Evolutionary conservation across 2,113 vertebrate species (phyloP).

Genomic region (Labeo rohita): DNA sequence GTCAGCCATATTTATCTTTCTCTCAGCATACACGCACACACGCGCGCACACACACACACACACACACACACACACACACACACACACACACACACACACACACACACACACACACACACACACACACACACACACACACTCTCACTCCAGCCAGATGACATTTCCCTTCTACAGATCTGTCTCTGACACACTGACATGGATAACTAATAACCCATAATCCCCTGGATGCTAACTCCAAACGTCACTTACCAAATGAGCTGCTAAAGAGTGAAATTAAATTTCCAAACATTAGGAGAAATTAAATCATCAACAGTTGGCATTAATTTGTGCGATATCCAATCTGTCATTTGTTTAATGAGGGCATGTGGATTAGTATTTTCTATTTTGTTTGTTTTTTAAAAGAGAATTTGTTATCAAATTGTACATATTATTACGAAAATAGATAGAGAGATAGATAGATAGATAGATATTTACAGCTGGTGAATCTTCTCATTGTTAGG

Average conservation of each 20-base stretch:
- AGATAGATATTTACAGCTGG: background rate
- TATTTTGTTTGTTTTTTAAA: background rate
- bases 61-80: background rate
- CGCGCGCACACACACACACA: background rate
- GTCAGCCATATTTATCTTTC: background rate
- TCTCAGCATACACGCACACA: background rate
- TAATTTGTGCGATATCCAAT: background rate
- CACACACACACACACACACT: background rate
- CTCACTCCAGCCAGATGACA: background rate
- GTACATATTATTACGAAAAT: background rate
- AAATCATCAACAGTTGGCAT: background rate
- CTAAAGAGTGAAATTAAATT: background rate
- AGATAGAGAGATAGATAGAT: background rate
- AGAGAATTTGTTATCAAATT: background rate
- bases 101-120: background rate
- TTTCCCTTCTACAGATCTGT: conserved; percentile 7
- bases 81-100: background rate
- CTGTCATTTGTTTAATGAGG: background rate
- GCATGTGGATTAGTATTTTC: background rate
- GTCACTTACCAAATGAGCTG: conserved; percentile 24
- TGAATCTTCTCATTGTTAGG: background rate
- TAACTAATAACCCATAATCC: conserved; percentile 45
- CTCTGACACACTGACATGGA: conserved; percentile 50
- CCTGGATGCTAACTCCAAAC: conserved; percentile 7
- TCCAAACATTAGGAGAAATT: conserved; percentile 1